These are phyloP conservation scores for Brachionus rotundiformis DNA, from an alignment of 1,140 invertebrate genomes.

Conservation along the genomic window DNA sequence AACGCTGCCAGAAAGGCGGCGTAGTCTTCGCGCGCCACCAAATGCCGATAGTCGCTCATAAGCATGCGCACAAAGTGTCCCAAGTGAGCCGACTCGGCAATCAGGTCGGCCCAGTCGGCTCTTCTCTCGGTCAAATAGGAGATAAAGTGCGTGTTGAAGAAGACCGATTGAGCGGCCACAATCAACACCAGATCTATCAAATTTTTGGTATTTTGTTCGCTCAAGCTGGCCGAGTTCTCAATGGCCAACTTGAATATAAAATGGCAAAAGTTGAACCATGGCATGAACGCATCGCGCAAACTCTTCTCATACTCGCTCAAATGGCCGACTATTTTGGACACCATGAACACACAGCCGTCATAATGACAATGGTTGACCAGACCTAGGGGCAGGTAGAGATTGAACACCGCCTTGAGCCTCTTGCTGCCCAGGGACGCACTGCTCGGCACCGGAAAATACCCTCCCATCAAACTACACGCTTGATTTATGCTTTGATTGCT, in stretches of 20 bases:
- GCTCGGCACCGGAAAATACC: neutral
- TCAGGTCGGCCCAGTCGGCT: neutral
- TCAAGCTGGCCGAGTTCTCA: neutral
- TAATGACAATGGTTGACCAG: neutral
- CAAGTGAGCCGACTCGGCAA: neutral
- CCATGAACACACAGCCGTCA: conserved; percentile 6
- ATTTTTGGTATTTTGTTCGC: neutral
- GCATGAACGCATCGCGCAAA: neutral
- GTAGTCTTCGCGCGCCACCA: neutral
- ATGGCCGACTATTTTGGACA: neutral
- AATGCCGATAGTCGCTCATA: conserved; percentile 20
- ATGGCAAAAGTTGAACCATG: neutral
- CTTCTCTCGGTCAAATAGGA: neutral
- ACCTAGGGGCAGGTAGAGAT: neutral
- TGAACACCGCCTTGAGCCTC: neutral
- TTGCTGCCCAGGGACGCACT: neutral
- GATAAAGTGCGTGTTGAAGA: neutral
- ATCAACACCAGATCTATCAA: neutral
- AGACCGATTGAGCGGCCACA: neutral
- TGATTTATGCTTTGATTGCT: neutral
- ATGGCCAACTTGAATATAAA: neutral
- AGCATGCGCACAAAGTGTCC: neutral
- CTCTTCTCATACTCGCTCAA: conserved; percentile 6
- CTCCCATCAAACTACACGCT: neutral
- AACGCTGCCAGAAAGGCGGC: neutral